These are phyloP conservation scores for Dryobates pubescens DNA, from an alignment of 2,797 vertebrate species.

Conservation along the genomic window DNA sequence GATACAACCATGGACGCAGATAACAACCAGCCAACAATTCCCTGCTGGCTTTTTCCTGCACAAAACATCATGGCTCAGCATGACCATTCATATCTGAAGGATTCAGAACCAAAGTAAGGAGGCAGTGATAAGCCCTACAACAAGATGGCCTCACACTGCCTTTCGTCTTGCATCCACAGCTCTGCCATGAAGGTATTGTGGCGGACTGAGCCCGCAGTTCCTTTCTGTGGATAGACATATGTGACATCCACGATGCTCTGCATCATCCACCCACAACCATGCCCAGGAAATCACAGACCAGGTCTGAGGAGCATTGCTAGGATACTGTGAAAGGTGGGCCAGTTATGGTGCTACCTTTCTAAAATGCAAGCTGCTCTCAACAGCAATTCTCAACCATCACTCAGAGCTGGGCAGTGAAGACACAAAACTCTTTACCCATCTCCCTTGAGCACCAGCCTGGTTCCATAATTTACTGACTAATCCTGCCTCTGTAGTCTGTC, in stretches of 20 bases:
- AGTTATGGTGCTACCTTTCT: neutral
- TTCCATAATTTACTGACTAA: slow-evolving; percentile 42
- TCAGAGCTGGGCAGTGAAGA: neutral
- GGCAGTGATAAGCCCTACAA: too few relatives aligned
- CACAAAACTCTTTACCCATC: neutral
- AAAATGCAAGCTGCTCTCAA: neutral
- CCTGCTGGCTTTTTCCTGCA: too few relatives aligned
- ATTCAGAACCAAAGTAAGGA: too few relatives aligned
- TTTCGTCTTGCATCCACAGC: too few relatives aligned
- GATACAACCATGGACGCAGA: too few relatives aligned
- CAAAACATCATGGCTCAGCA: too few relatives aligned
- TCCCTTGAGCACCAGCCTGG: neutral
- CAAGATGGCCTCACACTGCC: too few relatives aligned
- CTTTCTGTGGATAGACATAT: too few relatives aligned
- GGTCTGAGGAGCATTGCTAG: neutral
- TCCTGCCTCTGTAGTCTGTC: slow-evolving; percentile 38
- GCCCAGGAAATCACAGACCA: neutral
- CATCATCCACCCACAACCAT: neutral
- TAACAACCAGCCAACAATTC: too few relatives aligned
- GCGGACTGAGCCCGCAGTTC: too few relatives aligned
- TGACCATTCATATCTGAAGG: too few relatives aligned
- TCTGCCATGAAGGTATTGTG: too few relatives aligned
- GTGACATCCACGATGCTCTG: neutral
- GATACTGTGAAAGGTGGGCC: neutral
- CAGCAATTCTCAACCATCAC: neutral